Base-by-base conservation (phyloP, 2,797 vertebrate species). In the Discoglossus pictus region DNA sequence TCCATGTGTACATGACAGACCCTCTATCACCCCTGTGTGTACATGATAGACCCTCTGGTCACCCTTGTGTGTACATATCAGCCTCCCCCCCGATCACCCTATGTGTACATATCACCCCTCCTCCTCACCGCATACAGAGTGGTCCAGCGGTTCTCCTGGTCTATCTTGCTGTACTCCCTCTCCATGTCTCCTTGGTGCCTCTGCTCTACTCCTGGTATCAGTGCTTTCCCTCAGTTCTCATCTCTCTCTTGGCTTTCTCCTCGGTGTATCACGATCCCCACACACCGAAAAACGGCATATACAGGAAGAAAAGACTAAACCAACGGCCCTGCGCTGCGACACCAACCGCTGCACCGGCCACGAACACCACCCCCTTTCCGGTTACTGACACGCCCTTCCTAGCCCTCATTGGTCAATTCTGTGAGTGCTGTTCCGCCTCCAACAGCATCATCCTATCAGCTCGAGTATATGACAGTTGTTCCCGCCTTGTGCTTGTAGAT, bases 171-270 rank as follows among this genome's bases (percentile, higher is more conserved):
- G 52, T 39, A 65, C 55, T 60, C 58, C 36, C 63, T 44, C 39
- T 48, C 68, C 42, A 52, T 65, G 36, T 68, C 80, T 79, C 86
- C 80, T 82, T 84, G 76, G 66, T 76, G 56, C 25, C 2, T 31
- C 9, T 13, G 0, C 1, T 64, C 75, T 63, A 75, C 80, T 75
- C 72, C 80, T 3, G 35, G 42, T 42, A 34, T 4, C 67, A 70
- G 62, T 18, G 79, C 65, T 0, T 0, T 0, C 0, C 7, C 12
- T 7, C 18, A 8, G 8, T 8, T 4, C 27, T 4, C 27, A n/a
- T n/a, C n/a, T n/a, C n/a, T n/a, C n/a, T n/a, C n/a, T n/a, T n/a
- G n/a, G n/a, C n/a, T n/a, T n/a, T 4, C 4, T n/a, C n/a, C n/a
- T n/a, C n/a, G n/a, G n/a, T n/a, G n/a, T n/a, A n/a, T n/a, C n/a